These are phyloP conservation scores for Trematocara variabile DNA, from an alignment of 2,113 vertebrate species.

Conservation along the genomic window DNA sequence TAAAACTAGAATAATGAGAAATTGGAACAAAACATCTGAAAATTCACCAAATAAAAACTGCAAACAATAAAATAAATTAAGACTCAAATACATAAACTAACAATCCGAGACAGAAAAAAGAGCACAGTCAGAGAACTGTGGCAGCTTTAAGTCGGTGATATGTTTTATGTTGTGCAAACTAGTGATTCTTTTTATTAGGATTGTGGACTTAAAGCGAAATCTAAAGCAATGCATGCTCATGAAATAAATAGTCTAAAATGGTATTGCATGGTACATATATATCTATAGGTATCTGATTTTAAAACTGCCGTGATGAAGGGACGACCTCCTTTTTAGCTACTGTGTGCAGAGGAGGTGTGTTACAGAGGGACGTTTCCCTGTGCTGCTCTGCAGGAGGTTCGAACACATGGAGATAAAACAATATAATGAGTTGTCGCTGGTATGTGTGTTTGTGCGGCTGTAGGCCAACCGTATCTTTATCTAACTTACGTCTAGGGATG, in stretches of 20 bases:
- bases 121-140: neutral
- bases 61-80: neutral
- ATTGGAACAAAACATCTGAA: neutral
- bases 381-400: slow-evolving; percentile 54
- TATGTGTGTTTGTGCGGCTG: neutral
- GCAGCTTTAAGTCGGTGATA: neutral
- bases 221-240: neutral
- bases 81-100: neutral
- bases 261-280: neutral
- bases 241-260: neutral
- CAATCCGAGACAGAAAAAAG: neutral
- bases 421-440: slow-evolving; percentile 24
- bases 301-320: neutral
- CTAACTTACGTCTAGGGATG: neutral
- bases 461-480: neutral
- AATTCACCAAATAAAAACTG: neutral
- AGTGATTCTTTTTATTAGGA: accelerated
- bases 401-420: slow-evolving; percentile 54
- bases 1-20: neutral
- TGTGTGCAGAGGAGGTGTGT: slow-evolving; percentile 54
- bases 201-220: accelerated
- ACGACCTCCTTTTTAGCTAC: slow-evolving; percentile 31
- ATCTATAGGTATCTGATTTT: neutral
- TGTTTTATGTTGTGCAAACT: neutral
- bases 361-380: slow-evolving; percentile 68